phyloP scores from a whole-genome alignment of 1,140 invertebrate species.

The Gyrodactylus bullatarudis region DNA sequence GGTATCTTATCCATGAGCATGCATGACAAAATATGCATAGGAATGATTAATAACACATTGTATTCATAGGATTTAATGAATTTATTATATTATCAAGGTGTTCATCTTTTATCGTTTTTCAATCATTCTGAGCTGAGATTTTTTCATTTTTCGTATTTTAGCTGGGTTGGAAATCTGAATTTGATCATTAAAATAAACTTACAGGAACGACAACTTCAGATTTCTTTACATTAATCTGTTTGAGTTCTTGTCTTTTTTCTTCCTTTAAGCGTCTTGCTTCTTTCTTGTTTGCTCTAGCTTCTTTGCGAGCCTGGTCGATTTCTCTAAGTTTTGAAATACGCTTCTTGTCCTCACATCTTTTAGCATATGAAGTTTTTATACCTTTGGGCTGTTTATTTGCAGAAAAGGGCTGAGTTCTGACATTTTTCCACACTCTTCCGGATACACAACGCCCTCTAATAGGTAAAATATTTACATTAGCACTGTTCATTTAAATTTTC shows the following conservation, averaged over 20 bases:
- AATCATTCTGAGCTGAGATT: not conserved
- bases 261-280: not conserved
- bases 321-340: not conserved
- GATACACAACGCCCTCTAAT: not conserved
- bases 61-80: too few relatives aligned
- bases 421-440: not conserved
- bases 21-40: too few relatives aligned
- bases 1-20: not conserved
- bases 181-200: not conserved
- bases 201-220: not conserved
- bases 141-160: not conserved
- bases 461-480: too few relatives aligned
- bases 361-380: not conserved
- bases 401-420: not conserved
- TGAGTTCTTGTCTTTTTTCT: not conserved
- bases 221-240: not conserved
- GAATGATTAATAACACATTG: too few relatives aligned
- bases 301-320: not conserved
- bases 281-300: not conserved
- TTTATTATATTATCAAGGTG: too few relatives aligned
- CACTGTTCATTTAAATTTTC: too few relatives aligned
- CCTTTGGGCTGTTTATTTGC: not conserved
- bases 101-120: not conserved
- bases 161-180: not conserved
- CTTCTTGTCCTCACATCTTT: not conserved